Base-by-base conservation (phyloP, 2,888 invertebrate genomes). In the Dynastes tityus region DNA sequence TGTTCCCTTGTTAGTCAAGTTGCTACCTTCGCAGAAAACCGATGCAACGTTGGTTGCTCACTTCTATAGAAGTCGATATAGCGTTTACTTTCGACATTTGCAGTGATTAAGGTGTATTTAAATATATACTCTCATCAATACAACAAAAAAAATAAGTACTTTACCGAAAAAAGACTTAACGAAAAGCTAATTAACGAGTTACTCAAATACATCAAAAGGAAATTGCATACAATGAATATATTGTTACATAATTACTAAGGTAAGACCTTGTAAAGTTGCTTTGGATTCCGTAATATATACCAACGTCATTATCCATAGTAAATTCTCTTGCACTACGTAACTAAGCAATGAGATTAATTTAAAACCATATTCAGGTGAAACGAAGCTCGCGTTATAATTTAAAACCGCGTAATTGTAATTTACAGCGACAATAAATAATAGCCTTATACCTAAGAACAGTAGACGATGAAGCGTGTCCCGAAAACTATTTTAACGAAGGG, bases 351-450 rank as follows among this genome's bases (percentile, higher is more conserved):
- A 67, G n/a, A 67, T 67, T 67, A 16, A 45, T 40, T 68, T 68
- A 68, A 68, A 68, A 68, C 51, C 51, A 68, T 27, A 27, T 27
- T 51, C 68, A 68, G 68, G 53, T 68, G 51, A 68, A 68, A 27
- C 68, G 29, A 9, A 68, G 13, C 29, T 22, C 68, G 13, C 5
- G 29, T 32, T 32, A 40, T 61, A 61, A 74, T 74, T 61, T 74
- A 74, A 74, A 74, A 74, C 61, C 63, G 61, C 73, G 22, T 74
- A 73, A 73, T 61, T 61, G 61, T 73, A 74, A 74, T 74, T 74
- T 61, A 74, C 73, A 63, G 29, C 61, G 61, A 61, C 73, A 74
- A 74, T 61, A 74, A 74, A 74, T 74, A 74, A 74, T 61, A 74
- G 29, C 73, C 27, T 45, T 61, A 74, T n/a, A 45, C 45, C 61